These are phyloP conservation scores for Gasteruption jaculator DNA, from an alignment of 2,888 invertebrate genomes.

Conservation along the genomic window DNA sequence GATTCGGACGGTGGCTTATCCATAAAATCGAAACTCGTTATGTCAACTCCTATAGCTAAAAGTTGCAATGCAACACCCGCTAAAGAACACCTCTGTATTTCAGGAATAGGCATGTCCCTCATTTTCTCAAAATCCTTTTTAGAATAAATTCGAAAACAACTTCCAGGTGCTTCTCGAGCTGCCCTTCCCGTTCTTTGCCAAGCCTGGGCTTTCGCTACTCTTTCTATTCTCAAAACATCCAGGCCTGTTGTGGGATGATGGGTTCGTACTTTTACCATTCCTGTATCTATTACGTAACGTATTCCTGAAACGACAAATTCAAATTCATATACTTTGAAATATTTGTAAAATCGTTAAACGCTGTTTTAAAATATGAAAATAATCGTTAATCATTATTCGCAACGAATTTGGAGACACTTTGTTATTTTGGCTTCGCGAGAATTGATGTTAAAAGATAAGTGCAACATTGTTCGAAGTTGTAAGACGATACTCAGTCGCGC, in stretches of 20 bases:
- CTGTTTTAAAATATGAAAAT: too few relatives aligned
- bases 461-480: too few relatives aligned
- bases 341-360: too few relatives aligned
- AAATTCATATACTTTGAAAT: too few relatives aligned
- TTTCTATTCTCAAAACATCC: constrained; percentile 75
- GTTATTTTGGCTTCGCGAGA: too few relatives aligned
- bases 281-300: constrained; percentile 86
- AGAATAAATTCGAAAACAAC: constrained; percentile 85
- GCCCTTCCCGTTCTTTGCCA: constrained; percentile 92
- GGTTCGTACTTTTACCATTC: constrained; percentile 83
- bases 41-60: constrained; percentile 78
- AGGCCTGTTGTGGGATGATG: constrained; percentile 79
- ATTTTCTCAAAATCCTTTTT: constrained; percentile 70
- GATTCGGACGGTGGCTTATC: constrained; percentile 79
- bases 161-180: constrained; percentile 80
- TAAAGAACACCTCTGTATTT: constrained; percentile 72
- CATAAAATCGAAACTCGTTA: constrained; percentile 82
- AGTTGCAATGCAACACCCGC: constrained; percentile 76
- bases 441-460: too few relatives aligned
- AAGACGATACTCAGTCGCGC: too few relatives aligned
- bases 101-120: constrained; percentile 72
- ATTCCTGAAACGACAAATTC: too few relatives aligned
- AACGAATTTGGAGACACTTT: too few relatives aligned
- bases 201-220: constrained; percentile 87
- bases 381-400: too few relatives aligned